A percentile compares a stretch with the other conserved stretches of the same genome.
Evolutionary conservation across 2,797 vertebrate species (phyloP).

Genomic region (Merluccius polli): DNA sequence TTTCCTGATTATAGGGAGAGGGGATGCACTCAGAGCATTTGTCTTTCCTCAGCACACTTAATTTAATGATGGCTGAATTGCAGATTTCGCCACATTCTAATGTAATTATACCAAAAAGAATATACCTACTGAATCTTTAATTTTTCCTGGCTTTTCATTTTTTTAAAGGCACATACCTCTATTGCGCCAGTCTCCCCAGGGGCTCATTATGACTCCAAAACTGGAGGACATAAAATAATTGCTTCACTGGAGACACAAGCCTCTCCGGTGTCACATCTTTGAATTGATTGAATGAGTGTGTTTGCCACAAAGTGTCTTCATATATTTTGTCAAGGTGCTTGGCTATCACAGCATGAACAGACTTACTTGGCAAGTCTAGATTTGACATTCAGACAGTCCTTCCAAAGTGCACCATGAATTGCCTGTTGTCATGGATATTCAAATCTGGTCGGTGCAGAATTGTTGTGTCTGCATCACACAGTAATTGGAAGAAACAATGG

Average conservation of each 20-base stretch:
- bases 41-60: not conserved
- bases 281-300: constrained; percentile 33
- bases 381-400: constrained; percentile 26
- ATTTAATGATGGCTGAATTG: not conserved
- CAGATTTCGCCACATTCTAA: not conserved
- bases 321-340: constrained; percentile 24
- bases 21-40: not conserved
- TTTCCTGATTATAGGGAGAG: not conserved
- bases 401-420: not conserved
- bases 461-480: constrained; percentile 12
- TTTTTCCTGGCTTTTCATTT: constrained; percentile 29
- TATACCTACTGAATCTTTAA: constrained; percentile 26
- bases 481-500: constrained; percentile 24
- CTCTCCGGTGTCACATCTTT: constrained; percentile 30
- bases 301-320: constrained; percentile 14
- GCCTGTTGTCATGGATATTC: constrained; percentile 41
- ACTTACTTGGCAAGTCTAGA: constrained; percentile 27
- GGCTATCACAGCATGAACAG: constrained; percentile 22
- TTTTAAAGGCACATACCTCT: constrained; percentile 36
- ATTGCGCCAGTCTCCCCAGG: constrained; percentile 42
- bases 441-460: constrained; percentile 22
- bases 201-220: constrained; percentile 58
- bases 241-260: constrained; percentile 51
- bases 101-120: not conserved
- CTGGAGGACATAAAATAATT: constrained; percentile 66